A percentile compares a stretch with the other conserved stretches of the same genome.
phyloP scores from a whole-genome alignment of 2,797 vertebrate species.

The Peromyscus eremicus region DNA sequence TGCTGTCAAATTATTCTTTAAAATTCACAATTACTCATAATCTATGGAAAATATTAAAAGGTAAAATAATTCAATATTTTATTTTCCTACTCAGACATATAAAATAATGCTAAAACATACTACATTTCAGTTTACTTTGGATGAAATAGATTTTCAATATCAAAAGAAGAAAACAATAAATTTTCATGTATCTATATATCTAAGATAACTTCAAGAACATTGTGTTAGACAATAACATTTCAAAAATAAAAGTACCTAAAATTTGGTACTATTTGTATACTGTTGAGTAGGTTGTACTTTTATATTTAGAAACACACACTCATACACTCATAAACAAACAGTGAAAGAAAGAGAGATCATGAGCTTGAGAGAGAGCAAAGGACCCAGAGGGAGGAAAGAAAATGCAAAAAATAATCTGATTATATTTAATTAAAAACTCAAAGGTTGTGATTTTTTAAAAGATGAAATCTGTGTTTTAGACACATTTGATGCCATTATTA shows the following conservation, averaged over 20 bases:
- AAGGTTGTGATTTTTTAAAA: background rate
- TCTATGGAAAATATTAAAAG: background rate
- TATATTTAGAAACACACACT: background rate
- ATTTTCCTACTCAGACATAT: background rate
- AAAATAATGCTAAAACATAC: background rate
- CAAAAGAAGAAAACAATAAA: background rate
- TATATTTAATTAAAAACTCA: background rate
- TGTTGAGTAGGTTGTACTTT: background rate
- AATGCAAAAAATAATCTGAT: too few species aligned
- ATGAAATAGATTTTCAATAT: background rate
- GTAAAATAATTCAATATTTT: background rate
- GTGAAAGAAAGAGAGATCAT: background rate
- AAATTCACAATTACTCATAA: background rate
- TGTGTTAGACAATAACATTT: background rate
- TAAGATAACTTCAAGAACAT: background rate
- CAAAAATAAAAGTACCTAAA: background rate
- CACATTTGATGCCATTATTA: constrained; percentile 40
- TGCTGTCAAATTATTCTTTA: background rate
- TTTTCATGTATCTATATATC: background rate
- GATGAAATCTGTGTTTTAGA: background rate
- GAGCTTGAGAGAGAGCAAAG: background rate
- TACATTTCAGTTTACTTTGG: background rate
- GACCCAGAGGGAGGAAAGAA: too few species aligned
- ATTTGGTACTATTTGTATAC: background rate
- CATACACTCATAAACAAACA: background rate